Evolutionary conservation across 1,140 invertebrate genomes (phyloP), one percentile per base, ranked within the genome.

Genomic region (Temnothorax longispinosus): DNA sequence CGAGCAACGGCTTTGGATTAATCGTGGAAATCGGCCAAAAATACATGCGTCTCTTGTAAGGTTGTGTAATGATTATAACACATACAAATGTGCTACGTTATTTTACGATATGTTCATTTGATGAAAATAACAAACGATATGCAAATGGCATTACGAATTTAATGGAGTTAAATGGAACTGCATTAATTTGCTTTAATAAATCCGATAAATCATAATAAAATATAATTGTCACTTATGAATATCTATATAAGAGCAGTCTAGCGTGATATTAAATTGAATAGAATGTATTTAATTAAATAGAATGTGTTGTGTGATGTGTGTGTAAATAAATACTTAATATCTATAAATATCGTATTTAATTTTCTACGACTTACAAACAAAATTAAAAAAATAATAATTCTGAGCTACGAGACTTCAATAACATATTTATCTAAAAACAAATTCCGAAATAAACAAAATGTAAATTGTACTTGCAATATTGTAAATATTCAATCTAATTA

Each of bases 161-260:
- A 82, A 82, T 84, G 35, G 8, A 15, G 69, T 84, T 75, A 58
- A 84, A 75, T 75, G 41, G 35, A 75, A 60, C 80, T 62, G 56
- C 41, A 84, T 84, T 84, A 75, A 84, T 84, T 84, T 41, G 80
- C 69, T 84, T 75, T 50, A 75, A 75, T 84, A 74, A 74, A 84
- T 75, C 54, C 69, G 69, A 75, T 82, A 82, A 72, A 82, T 74
- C 69, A 60, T 75, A 84, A 84, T 84, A 60, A 84, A 84, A 62
- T 74, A 13, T 60, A 75, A 75, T 84, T 75, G 69, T 74, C 54
- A 84, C 54, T 75, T 74, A 60, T 74, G 54, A 74, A 82, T 82
- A 27, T 27, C 27, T 27, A 74, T 38, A 69, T 80, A 81, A 81
- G 64, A 69, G 47, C 32, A 32, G 18, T 6, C 21, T 60, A 58